Percentiles rank a stretch among this genome's conserved stretches.
phyloP scores from a whole-genome alignment of 2,113 vertebrate species.

The Herpailurus yagouaroundi region DNA sequence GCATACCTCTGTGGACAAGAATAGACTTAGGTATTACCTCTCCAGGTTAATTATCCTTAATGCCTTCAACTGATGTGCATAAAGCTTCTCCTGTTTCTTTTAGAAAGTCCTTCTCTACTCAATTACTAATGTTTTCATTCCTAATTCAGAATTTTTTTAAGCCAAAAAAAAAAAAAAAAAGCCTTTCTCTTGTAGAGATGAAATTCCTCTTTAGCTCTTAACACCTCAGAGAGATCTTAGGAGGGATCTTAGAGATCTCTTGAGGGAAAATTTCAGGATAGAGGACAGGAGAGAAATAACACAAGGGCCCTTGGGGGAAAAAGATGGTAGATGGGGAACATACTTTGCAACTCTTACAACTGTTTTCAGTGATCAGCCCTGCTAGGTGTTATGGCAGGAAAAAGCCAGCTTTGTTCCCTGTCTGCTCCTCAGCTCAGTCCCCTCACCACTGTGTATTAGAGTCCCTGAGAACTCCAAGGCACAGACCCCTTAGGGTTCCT shows the following conservation, averaged over 20 bases:
- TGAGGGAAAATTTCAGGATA: neutral
- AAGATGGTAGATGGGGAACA: neutral
- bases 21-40: neutral
- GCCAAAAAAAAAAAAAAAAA: neutral
- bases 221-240: neutral
- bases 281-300: neutral
- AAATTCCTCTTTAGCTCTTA: neutral
- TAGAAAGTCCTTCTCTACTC: constrained; percentile 15
- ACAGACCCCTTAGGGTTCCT: neutral
- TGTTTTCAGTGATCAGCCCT: neutral
- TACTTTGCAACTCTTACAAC: neutral
- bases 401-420: neutral
- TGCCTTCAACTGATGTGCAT: neutral
- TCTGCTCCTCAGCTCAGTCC: neutral
- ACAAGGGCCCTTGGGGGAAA: neutral
- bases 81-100: constrained; percentile 9
- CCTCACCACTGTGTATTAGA: neutral
- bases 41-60: neutral
- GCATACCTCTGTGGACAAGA: neutral
- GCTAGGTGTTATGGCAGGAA: neutral
- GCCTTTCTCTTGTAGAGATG: neutral
- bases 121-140: constrained; percentile 28
- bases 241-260: too few relatives aligned
- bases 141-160: constrained; percentile 42
- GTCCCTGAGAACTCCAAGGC: neutral